Percentiles rank a stretch among this genome's conserved stretches.
phyloP scores from a whole-genome alignment of 2,113 vertebrate genomes.

The Ptyas mucosa region DNA sequence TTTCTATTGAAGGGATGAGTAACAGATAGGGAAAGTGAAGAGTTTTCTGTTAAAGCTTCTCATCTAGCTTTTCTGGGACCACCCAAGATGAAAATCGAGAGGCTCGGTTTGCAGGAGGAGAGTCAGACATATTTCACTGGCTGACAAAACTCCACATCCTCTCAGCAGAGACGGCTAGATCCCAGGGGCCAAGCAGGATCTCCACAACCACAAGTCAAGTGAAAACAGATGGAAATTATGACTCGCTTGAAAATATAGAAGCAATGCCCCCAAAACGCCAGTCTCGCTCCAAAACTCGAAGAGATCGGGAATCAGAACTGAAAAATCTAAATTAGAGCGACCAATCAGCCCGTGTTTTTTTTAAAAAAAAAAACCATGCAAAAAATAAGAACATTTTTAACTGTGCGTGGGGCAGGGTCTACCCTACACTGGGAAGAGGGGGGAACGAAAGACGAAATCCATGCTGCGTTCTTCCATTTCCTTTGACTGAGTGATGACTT shows the following conservation, averaged over 20 bases:
- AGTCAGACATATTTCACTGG: constrained; percentile 79
- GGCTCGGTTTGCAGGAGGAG: background rate
- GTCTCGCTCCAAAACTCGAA: constrained; percentile 48
- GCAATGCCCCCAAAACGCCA: constrained; percentile 51
- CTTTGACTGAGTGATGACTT: constrained; percentile 11
- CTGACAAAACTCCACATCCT: constrained; percentile 84
- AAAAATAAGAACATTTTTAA: background rate
- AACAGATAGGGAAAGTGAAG: constrained; percentile 60
- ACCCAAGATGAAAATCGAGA: constrained; percentile 68
- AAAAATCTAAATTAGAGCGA: constrained; percentile 19
- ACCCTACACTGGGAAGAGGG: background rate
- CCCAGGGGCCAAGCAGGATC: constrained; percentile 76
- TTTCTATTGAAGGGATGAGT: constrained; percentile 49
- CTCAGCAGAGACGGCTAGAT: constrained; percentile 68
- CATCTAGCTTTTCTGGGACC: constrained; percentile 65
- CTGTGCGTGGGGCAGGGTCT: background rate
- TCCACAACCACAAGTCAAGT: constrained; percentile 77
- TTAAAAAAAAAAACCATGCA: too few relatives aligned
- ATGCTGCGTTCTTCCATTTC: background rate
- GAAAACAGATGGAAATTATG: constrained; percentile 79
- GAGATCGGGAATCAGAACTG: constrained; percentile 41
- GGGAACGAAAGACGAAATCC: background rate
- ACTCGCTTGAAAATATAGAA: constrained; percentile 64
- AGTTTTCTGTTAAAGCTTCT: constrained; percentile 52
- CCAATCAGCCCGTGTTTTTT: background rate